Conservation (phyloP, 2,113 vertebrate genomes). For the Vireo altiloquus region DNA sequence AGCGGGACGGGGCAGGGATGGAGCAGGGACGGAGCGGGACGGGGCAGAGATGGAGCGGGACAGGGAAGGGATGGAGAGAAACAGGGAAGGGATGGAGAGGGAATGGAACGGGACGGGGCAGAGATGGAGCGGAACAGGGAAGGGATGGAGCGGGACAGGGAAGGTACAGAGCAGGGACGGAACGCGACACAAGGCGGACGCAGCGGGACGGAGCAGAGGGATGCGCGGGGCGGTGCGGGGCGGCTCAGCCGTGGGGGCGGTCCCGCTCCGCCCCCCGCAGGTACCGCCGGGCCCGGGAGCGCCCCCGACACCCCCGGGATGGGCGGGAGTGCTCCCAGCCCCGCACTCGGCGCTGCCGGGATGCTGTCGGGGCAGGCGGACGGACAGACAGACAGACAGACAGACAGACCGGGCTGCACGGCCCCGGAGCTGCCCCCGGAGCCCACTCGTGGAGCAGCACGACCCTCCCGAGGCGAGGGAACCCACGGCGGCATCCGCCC, state of each 20-base stretch:
- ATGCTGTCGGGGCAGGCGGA: neutral
- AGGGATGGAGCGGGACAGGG: accelerated
- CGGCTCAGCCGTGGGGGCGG: neutral
- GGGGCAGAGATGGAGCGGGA: neutral
- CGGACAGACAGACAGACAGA: too few relatives aligned
- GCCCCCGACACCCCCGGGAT: neutral
- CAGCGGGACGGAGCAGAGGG: neutral
- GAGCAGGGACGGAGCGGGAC: too few relatives aligned
- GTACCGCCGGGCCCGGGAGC: neutral
- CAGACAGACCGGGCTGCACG: accelerated
- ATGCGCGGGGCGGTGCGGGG: neutral
- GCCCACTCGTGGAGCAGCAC: neutral
- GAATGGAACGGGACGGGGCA: too few relatives aligned
- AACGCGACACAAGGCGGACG: neutral
- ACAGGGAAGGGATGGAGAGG: too few relatives aligned
- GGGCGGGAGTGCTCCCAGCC: too few relatives aligned
- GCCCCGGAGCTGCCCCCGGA: neutral
- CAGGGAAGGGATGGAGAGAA: too few relatives aligned
- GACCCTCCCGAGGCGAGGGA: neutral
- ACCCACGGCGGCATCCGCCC: neutral
- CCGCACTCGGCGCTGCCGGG: too few relatives aligned
- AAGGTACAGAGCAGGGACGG: neutral
- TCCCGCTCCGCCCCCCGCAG: neutral
- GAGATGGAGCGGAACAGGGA: too few relatives aligned
- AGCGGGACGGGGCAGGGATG: neutral